These are phyloP conservation scores for Triops cancriformis DNA, from an alignment of 1,140 invertebrate genomes.

Conservation along the genomic window DNA sequence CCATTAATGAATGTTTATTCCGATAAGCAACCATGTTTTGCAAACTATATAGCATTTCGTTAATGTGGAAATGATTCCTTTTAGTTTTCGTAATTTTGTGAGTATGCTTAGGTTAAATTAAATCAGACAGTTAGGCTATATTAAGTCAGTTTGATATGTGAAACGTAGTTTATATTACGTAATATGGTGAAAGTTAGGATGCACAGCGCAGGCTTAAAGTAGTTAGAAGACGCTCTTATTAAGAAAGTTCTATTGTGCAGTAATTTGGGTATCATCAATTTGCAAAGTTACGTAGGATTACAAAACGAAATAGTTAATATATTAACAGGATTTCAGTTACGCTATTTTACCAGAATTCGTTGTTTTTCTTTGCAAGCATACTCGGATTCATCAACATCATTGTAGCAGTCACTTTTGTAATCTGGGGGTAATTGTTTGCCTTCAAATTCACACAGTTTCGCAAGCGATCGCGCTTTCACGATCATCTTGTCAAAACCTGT, in stretches of 20 bases:
- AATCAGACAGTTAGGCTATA: no score
- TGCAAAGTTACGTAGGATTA: background rate
- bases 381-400: conserved; percentile 68
- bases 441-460: conserved; percentile 65
- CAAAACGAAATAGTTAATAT: background rate
- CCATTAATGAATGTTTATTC: background rate
- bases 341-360: conserved; percentile 57
- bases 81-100: background rate
- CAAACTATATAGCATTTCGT: background rate
- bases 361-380: conserved; percentile 75
- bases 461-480: conserved; percentile 54
- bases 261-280: no score
- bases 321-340: background rate
- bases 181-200: no score
- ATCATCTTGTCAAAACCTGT: conserved; percentile 42
- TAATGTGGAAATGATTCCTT: background rate
- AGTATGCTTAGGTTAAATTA: background rate
- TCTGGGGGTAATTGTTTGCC: conserved; percentile 58
- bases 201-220: no score
- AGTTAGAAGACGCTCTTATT: no score
- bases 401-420: conserved; percentile 71
- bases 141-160: no score
- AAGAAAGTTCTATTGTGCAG: no score
- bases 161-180: no score
- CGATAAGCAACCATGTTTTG: background rate